Base-by-base conservation (phyloP, 2,113 vertebrate genomes). In the Parus major region DNA sequence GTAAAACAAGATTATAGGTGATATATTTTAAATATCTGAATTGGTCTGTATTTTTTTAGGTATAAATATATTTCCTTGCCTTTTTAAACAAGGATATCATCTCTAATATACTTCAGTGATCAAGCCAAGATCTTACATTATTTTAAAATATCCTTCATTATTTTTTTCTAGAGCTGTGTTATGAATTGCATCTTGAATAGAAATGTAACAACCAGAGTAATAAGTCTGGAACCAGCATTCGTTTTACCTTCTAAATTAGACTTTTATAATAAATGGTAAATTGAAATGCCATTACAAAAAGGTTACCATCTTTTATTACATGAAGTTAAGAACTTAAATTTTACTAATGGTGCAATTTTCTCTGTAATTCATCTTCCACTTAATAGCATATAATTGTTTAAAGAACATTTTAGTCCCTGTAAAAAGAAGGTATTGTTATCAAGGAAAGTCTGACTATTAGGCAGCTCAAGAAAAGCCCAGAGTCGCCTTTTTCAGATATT, bases 261-360 rank as follows among this genome's bases (percentile, higher is more conserved):
- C 64, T 89, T 96, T 39, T 76, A 65, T 96, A 95, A 97, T 82
- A 94, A 96, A 96, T 93, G 92, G 68, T 96, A 96, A 97, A 97
- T 96, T 97, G 86, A 95, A 97, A 86, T 95, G 81, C 69, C 73
- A 96, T 89, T 91, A 91, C 72, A 96, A 92, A 96, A 97, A 97
- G 73, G 77, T 96, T 97, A 92, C 77, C 55, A 90, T 94, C 90
- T 95, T 96, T 97, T 96, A 92, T 93, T 96, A 95, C 47, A 79
- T 33, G 70, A 97, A 95, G 82, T 92, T 97, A 96, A 97, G 90
- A 97, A 96, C 84, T 95, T 97, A 97, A 95, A 95, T 97, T 97
- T 96, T 95, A 96, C 96, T 98, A 98, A 98, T 97, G 92, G 89
- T 95, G 78, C 80, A 97, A 97, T 98, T 98, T 98, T 96, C 92